phyloP scores from a whole-genome alignment of 2,888 invertebrate species.

The Dendrolimus pini region DNA sequence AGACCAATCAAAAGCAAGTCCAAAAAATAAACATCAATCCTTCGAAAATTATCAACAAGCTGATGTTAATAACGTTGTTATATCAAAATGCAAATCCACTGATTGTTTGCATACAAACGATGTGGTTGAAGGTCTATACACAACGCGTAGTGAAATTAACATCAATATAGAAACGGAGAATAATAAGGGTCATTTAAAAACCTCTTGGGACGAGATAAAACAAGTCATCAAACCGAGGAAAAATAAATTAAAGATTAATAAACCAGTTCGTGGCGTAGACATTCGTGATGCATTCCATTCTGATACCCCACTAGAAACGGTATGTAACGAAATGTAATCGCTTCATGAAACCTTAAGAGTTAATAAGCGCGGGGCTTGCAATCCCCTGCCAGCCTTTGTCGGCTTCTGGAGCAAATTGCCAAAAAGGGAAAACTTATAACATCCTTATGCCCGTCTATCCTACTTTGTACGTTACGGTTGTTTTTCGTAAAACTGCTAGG shows the following conservation, averaged over 20 bases:
- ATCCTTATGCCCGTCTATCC: too few species aligned
- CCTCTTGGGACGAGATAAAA: conserved; percentile 43
- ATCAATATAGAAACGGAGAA: conserved; percentile 19
- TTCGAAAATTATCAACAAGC: conserved; percentile 19
- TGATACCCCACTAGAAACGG: conserved; percentile 49
- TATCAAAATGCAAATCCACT: conserved; percentile 34
- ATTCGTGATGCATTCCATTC: conserved; percentile 41
- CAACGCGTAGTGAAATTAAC: conserved; percentile 35
- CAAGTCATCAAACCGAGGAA: conserved; percentile 33
- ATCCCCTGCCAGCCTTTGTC: too few species aligned
- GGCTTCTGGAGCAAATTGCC: too few species aligned
- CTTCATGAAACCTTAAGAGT: background rate
- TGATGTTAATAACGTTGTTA: conserved; percentile 16
- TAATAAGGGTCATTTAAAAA: conserved; percentile 21
- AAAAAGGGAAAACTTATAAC: too few species aligned
- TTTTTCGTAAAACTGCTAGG: too few species aligned
- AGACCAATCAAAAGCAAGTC: conserved; percentile 29
- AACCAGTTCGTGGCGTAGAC: conserved; percentile 32
- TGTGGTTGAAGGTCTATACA: conserved; percentile 20
- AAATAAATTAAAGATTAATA: conserved; percentile 41
- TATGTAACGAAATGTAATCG: conserved; percentile 24
- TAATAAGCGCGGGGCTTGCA: too few species aligned
- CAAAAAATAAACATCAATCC: conserved; percentile 4
- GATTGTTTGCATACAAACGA: conserved; percentile 26
- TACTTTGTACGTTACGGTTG: too few species aligned